Percentiles rank a stretch among this genome's conserved stretches.
phyloP scores from a whole-genome alignment of 1,140 invertebrate species.

The Colletes latitarsis region DNA sequence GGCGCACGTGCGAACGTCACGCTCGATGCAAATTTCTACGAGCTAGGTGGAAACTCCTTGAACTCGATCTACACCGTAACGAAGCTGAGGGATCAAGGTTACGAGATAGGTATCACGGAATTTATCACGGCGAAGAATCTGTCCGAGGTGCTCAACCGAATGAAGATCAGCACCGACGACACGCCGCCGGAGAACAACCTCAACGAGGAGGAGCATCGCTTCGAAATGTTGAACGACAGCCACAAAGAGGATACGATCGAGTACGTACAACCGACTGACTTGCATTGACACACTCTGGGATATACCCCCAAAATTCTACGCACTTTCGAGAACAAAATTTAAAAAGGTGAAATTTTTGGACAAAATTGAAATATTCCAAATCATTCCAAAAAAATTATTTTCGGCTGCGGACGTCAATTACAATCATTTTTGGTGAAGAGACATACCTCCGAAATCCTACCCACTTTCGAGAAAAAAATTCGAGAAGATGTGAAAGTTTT shows the following conservation, averaged over 20 bases:
- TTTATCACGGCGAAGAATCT: slow-evolving; percentile 88
- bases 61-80: slow-evolving; percentile 92
- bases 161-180: slow-evolving; percentile 17
- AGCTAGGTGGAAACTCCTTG: slow-evolving; percentile 92
- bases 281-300: too few relatives aligned
- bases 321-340: too few relatives aligned
- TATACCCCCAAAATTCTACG: too few relatives aligned
- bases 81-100: slow-evolving; percentile 88
- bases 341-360: too few relatives aligned
- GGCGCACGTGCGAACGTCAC: slow-evolving; percentile 83
- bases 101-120: slow-evolving; percentile 89
- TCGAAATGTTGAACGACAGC: slow-evolving; percentile 83
- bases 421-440: too few relatives aligned
- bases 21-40: slow-evolving; percentile 88
- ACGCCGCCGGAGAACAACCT: slow-evolving; percentile 51
- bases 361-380: too few relatives aligned
- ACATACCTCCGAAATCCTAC: too few relatives aligned
- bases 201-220: slow-evolving; percentile 76
- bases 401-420: too few relatives aligned
- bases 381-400: too few relatives aligned
- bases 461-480: too few relatives aligned
- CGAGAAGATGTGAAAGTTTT: too few relatives aligned
- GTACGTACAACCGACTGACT: slow-evolving; percentile 69
- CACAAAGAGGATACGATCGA: slow-evolving; percentile 84
- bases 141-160: slow-evolving; percentile 83